Evolutionary conservation across 2,888 invertebrate genomes (phyloP), one percentile per base, ranked within the genome.

Genomic region (Trichogramma evanescens): DNA sequence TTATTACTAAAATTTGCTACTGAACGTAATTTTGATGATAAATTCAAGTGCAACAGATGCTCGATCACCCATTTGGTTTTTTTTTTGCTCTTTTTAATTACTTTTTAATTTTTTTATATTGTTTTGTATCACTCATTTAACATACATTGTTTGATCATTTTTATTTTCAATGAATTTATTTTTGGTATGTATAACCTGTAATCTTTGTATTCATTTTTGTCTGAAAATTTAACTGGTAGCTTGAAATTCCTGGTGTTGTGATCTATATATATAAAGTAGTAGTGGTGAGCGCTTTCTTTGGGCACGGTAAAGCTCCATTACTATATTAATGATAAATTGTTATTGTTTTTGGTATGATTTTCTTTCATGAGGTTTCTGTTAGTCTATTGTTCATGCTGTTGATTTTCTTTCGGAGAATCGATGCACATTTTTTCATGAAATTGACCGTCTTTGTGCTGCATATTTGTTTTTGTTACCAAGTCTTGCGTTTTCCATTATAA

Each of bases 201-300:
- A 58, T 67, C 63, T 66, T 63, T 63, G 59, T 66, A 44, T 46
- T 65, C 53, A 64, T 68, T 66, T 66, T 67, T 73, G 67, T 13
- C 13, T 13, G 13, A 13, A 13, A 13, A 68, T 70, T 65, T 63
- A 65, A 69, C 61, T 69, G 66, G 67, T 71, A 74, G 74, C 74
- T 75, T 74, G 75, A 71, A 67, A 69, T 59, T 74, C 72, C 75
- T 74, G 73, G 71, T 74, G 74, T 75, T 75, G 74, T 73, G 71
- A 71, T 72, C 70, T 13, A 13, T 13, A 13, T 13, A 13, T 13
- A 13, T 13, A 13, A 13, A 13, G 13, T 62, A 71, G 74, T 74
- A 74, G 74, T 72, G 68, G 69, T 70, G 69, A 72, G 65, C 68
- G 73, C 74, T 74, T 74, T 69, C 13, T 71, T 73, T 74, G 72